Conservation (phyloP, 2,888 invertebrate species). For the Apodemia hepburni region DNA sequence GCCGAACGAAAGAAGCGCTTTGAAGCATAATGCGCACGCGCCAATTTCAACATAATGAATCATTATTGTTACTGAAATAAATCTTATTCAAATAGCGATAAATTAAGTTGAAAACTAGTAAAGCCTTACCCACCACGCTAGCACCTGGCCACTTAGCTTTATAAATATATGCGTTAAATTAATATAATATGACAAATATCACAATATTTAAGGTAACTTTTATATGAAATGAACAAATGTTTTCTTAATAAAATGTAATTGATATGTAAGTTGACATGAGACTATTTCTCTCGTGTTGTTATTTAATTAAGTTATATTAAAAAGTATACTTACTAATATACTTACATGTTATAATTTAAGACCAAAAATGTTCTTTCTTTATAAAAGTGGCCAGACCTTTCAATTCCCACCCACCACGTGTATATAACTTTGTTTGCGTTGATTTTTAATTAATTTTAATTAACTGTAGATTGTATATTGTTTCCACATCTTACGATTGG, state of each 20-base stretch:
- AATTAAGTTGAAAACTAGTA: constrained; percentile 19
- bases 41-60: not conserved
- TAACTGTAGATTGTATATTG: constrained; percentile 49
- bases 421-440: constrained; percentile 57
- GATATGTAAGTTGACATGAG: not conserved
- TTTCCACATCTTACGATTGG: constrained; percentile 36
- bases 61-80: not conserved
- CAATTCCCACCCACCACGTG: constrained; percentile 67
- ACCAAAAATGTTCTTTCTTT: constrained; percentile 47
- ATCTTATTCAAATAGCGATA: not conserved
- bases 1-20: constrained; percentile 83
- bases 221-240: constrained; percentile 10
- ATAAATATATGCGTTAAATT: constrained; percentile 7
- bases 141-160: constrained; percentile 66
- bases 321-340: constrained; percentile 19
- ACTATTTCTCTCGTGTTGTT: too few relatives aligned
- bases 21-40: constrained; percentile 47
- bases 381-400: constrained; percentile 60
- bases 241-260: constrained; percentile 10
- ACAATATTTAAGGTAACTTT: constrained; percentile 7
- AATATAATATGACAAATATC: constrained; percentile 1
- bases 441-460: constrained; percentile 50
- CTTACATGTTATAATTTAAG: constrained; percentile 39
- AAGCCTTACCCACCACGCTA: constrained; percentile 62
- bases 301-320: too few relatives aligned